Percentiles rank a stretch among this genome's conserved stretches.
Evolutionary conservation across 2,888 invertebrate species (phyloP).

Genomic region (Mythimna vitellina): DNA sequence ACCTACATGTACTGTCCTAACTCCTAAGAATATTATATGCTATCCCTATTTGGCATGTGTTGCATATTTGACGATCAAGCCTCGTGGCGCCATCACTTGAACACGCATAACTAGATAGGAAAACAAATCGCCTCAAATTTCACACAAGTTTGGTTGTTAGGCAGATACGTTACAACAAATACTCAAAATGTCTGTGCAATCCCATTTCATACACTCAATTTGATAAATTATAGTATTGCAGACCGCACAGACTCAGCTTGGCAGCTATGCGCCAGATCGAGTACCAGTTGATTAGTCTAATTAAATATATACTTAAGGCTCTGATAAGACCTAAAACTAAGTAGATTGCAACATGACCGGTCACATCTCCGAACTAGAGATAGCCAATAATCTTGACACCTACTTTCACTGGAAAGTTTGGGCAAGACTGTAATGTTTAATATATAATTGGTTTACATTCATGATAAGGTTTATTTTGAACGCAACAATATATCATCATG

Average conservation of each 20-base stretch:
- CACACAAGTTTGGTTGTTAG: not conserved
- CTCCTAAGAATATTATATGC: conserved; percentile 28
- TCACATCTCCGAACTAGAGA: not conserved
- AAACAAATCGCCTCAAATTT: conserved; percentile 32
- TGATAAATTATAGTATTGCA: conserved; percentile 30
- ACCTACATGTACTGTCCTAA: conserved; percentile 14
- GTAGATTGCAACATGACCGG: conserved; percentile 14
- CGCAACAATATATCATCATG: conserved; percentile 24
- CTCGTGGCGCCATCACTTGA: conserved; percentile 21
- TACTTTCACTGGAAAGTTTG: conserved; percentile 78
- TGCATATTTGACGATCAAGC: conserved; percentile 32
- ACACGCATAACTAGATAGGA: conserved; percentile 26
- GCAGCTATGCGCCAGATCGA: conserved; percentile 12
- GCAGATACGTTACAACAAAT: conserved; percentile 21
- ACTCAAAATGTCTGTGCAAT: conserved; percentile 23
- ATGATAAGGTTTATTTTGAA: conserved; percentile 39
- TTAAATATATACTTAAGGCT: conserved; percentile 32
- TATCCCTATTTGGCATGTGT: conserved; percentile 51
- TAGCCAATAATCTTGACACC: conserved; percentile 68
- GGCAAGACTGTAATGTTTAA: conserved; percentile 68
- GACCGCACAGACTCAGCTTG: conserved; percentile 17
- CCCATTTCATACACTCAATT: not conserved
- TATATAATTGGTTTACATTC: conserved; percentile 43
- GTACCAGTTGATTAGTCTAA: conserved; percentile 36
- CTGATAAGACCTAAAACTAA: conserved; percentile 20